Evolutionary conservation across 2,888 invertebrate genomes (phyloP), one percentile per base, ranked within the genome.

Genomic region (Helleia helle): DNA sequence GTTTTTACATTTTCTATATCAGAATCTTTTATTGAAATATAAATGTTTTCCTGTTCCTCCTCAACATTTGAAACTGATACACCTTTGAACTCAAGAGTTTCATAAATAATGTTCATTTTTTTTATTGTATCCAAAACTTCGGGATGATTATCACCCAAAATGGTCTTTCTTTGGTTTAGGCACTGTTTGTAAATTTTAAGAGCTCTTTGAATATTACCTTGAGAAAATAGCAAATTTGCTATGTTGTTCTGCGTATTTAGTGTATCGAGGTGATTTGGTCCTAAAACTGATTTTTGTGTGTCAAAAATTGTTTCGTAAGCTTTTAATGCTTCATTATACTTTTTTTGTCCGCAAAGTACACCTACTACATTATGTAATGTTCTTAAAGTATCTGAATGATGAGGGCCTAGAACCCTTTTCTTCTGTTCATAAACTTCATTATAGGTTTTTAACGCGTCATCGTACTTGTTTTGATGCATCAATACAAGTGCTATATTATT

Each of bases 381-480:
- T 18, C 34, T 34, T 34, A 34, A 12, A 15, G 34, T 34, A 18
- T 34, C 34, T 7, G 34, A 34, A 18, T 34, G 34, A n/a, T 22
- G 8, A 6, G 34, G 34, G 7, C 34, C 34, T 34, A 34, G 8
- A 22, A 22, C 1, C 4, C 9, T 2, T 18, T 34, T 18, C 18
- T 34, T 34, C 22, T 18, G 11, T 34, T 34, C 11, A 3, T 34
- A 34, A 12, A 34, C 34, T 1, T 34, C 34, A 12, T 34, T 11
- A 18, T 34, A 34, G 8, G 34, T 34, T 12, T 12, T 7, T 34
- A 34, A 12, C 18, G 34, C 34, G 4, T 34, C 22, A 7, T 7
- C 34, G 3, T 8, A 22, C 1, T 34, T 34, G 11, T 34, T 34
- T 18, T 22, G 18, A 15, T 34, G 18, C 18, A 12, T 3, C 7